These are phyloP conservation scores for Pelvicachromis taeniatus DNA, from an alignment of 2,113 vertebrate species.

Conservation along the genomic window DNA sequence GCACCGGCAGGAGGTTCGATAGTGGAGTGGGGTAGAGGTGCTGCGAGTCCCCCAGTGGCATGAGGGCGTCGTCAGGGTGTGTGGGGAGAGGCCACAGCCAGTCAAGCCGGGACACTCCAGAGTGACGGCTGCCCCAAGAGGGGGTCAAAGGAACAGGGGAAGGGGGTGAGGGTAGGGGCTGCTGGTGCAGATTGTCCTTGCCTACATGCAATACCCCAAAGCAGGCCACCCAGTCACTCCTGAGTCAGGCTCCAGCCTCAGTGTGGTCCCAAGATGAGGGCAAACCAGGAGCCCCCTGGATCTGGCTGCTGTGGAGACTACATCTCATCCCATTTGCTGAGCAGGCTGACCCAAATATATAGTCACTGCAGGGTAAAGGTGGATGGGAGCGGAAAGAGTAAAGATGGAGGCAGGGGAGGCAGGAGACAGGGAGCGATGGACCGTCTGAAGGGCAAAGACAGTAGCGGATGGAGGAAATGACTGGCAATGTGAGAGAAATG, in stretches of 20 bases:
- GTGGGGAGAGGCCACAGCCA: constrained; percentile 73
- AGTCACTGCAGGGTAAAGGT: constrained; percentile 39
- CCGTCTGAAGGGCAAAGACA: constrained; percentile 72
- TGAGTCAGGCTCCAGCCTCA: constrained; percentile 56
- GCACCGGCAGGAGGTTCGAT: constrained; percentile 71
- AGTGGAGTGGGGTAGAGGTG: constrained; percentile 65
- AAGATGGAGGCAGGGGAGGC: constrained; percentile 45
- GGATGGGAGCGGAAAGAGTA: constrained; percentile 25
- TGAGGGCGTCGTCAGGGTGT: constrained; percentile 71
- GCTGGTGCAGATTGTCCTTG: constrained; percentile 49
- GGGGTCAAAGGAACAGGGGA: constrained; percentile 39
- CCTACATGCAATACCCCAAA: constrained; percentile 67
- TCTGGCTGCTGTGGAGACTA: constrained; percentile 67
- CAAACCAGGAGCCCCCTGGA: constrained; percentile 74
- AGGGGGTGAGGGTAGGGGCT: constrained; percentile 54
- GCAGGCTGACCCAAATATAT: constrained; percentile 64
- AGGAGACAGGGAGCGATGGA: constrained; percentile 22
- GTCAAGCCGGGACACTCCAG: constrained; percentile 76
- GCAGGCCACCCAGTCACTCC: constrained; percentile 56
- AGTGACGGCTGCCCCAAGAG: constrained; percentile 62
- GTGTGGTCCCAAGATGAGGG: constrained; percentile 45
- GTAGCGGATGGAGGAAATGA: constrained; percentile 27
- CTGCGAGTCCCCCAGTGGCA: constrained; percentile 74
- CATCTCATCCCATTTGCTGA: constrained; percentile 75
- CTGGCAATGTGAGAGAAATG: constrained; percentile 15